Evolutionary conservation across 2,888 invertebrate genomes (phyloP).

Genomic region (Mylabris sibirica): DNA sequence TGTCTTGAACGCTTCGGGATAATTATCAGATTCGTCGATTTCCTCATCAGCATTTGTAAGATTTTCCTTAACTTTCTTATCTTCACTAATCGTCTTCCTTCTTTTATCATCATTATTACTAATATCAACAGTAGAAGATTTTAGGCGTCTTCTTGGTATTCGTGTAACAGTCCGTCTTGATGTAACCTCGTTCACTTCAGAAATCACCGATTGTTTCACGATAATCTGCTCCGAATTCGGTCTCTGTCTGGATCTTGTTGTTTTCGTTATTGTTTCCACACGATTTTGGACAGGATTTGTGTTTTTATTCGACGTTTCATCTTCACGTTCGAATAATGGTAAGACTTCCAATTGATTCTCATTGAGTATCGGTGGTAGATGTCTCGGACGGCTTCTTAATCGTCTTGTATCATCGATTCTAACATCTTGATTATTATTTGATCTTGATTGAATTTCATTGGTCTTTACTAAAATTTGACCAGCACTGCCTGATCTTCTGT

Average conservation of each 20-base stretch:
- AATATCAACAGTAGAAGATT: slow-evolving; percentile 9
- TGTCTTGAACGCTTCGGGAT: slow-evolving; percentile 73
- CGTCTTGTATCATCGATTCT: neutral
- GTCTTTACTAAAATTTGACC: neutral
- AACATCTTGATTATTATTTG: neutral
- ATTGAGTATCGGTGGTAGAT: slow-evolving; percentile 49
- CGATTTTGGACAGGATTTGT: slow-evolving; percentile 48
- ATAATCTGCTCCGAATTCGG: slow-evolving; percentile 33
- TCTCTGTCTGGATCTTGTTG: slow-evolving; percentile 34
- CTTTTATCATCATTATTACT: slow-evolving; percentile 37
- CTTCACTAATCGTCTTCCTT: slow-evolving; percentile 23
- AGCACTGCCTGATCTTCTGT: neutral
- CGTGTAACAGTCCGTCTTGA: slow-evolving; percentile 52
- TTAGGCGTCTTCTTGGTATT: slow-evolving; percentile 26
- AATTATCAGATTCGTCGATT: slow-evolving; percentile 68
- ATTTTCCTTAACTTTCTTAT: slow-evolving; percentile 33
- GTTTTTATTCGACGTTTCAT: slow-evolving; percentile 36
- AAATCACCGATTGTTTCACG: slow-evolving; percentile 52
- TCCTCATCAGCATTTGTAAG: slow-evolving; percentile 62
- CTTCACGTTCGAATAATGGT: slow-evolving; percentile 57
- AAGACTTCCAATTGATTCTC: slow-evolving; percentile 57
- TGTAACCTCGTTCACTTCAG: slow-evolving; percentile 55
- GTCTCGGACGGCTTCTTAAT: slow-evolving; percentile 38
- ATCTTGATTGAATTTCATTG: neutral
- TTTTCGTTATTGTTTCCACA: slow-evolving; percentile 42